Evolutionary conservation across 2,888 invertebrate genomes (phyloP), one percentile per base, ranked within the genome.

Genomic region (Atherix ibis): DNA sequence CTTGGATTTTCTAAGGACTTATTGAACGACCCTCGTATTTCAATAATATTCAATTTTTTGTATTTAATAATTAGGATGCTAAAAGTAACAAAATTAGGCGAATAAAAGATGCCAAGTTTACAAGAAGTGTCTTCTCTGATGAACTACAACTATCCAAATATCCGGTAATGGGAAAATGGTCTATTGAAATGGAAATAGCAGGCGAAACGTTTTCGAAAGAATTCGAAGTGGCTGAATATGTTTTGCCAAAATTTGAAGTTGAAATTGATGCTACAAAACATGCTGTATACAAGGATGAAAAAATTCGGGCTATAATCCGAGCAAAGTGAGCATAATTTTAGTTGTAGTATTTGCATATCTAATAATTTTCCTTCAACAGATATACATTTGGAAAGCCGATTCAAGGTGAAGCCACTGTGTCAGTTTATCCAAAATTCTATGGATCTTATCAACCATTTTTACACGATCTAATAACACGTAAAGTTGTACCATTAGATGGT

Each of bases 241-340:
- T 95, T 35, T 62, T 89, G 44, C 97, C 97, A 0, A 92, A 92
- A 54, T 97, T 92, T 59, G 77, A 91, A 51, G 83, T 95, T 38
- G 71, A 72, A 18, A 74, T 95, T 40, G 75, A 82, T 43, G 71
- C 88, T 19, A 81, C 85, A 1, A 71, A 79, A 34, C 85, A 87
- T 56, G 71, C 79, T 5, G 78, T 88, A 2, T 80, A 84, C 53
- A 74, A 74, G 43, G 85, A 88, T 34, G 77, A 76, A 28, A 72
- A 76, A 40, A 69, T 94, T 31, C 70, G 69, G 14, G 81, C 82
- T 16, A 79, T 82, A 15, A 70, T 95, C 4, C 73, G 77, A 34
- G 80, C 92, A 13, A 82, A 77, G 83, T 89, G 29, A 37, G 32
- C n/a, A 15, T 14, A n/a, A 4, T 15, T 19, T 13, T 19, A 14